Evolutionary conservation across 2,888 invertebrate species (phyloP), one percentile per base, ranked within the genome.

Genomic region (Iselma pallidipennis): DNA sequence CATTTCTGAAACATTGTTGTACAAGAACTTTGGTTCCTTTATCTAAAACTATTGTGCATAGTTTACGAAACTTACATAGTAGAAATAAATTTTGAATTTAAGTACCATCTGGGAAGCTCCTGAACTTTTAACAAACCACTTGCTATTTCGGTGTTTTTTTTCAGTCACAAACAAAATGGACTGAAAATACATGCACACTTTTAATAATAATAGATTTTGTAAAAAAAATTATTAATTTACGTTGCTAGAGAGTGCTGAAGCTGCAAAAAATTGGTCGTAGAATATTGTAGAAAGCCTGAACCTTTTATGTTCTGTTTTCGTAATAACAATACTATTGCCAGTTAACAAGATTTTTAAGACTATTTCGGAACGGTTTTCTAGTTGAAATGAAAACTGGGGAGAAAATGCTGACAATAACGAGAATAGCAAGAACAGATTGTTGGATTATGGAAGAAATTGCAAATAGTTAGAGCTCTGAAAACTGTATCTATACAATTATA

Each of bases 381-480:
- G 9, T 42, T 7, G 1, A 16, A 37, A 37, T 37, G 19, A 42
- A 9, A 19, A 42, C 19, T 42, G 42, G 19, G 5, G 9, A 3
- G 42, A 42, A 42, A 42, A 19, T 42, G 42, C 42, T 42, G 42
- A 42, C 42, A 42, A 42, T 42, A 45, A 45, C 45, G 21, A 45
- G 10, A 45, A 45, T 45, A 23, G 21, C 45, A 23, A 21, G 5
- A 2, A 21, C 12, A 10, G 12, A 19, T 14, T 42, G 42, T 4
- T 9, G 42, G 19, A 19, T 9, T 16, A 19, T 42, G 42, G 10
- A 42, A 42, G 42, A 42, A 42, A 16, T 42, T 42, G 14, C 42
- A 42, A 42, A 42, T 9, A 42, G 25, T 25, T 6, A 25, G 42
- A 16, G 19, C 42, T 42, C 21, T 45, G 4, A 12, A 12, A 23